A percentile compares a stretch with the other conserved stretches of the same genome.
Conservation (phyloP, 2,113 vertebrate genomes). For the Spilogale gracilis region DNA sequence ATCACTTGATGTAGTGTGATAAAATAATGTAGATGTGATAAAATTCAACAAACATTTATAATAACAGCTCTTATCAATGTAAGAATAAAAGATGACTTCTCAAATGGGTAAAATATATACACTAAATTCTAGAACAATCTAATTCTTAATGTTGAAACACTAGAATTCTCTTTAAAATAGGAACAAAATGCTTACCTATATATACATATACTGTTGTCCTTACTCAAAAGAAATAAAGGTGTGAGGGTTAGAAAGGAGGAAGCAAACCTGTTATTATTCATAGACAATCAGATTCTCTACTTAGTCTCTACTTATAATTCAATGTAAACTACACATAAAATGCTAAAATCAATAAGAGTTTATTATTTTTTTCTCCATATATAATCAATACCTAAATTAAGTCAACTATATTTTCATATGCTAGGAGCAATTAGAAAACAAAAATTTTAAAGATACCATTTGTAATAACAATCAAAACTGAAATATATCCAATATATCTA, state of each 20-base stretch:
- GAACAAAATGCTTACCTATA: neutral
- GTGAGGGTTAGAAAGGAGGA: neutral
- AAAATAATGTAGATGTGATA: too few species aligned
- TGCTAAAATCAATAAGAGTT: neutral
- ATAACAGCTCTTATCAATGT: neutral
- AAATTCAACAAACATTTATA: neutral
- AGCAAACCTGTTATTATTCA: neutral
- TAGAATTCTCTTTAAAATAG: neutral
- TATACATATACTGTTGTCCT: neutral
- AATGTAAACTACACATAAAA: neutral
- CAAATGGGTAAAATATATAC: neutral
- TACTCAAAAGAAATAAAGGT: neutral
- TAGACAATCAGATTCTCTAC: neutral
- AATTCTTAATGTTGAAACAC: neutral
- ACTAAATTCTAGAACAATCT: neutral
- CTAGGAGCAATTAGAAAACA: neutral
- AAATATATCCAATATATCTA: neutral
- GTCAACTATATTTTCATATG: neutral
- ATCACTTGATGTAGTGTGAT: neutral
- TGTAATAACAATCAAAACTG: neutral
- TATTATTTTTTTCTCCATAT: conserved; percentile 23
- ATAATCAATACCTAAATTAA: neutral
- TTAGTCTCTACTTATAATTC: neutral
- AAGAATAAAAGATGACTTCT: neutral
- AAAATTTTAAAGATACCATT: neutral